Evolutionary conservation across 2,113 vertebrate species (phyloP).

Genomic region (Cephalopterus ornatus): DNA sequence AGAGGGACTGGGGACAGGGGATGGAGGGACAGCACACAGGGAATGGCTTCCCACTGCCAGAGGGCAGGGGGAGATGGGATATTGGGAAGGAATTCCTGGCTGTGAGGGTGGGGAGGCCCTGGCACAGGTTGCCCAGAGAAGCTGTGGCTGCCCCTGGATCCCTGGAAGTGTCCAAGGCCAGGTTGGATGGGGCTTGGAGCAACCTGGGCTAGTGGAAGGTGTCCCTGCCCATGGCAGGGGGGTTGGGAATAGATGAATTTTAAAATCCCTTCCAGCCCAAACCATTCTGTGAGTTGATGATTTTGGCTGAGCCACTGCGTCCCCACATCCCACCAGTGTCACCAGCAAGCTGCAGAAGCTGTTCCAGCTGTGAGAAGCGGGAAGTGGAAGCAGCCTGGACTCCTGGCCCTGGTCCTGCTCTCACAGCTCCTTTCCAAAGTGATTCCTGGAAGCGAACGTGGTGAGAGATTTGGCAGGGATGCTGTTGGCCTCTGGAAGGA

Average conservation of each 20-base stretch:
- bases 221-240: neutral
- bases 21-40: no score
- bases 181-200: neutral
- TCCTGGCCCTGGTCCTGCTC: neutral
- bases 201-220: neutral
- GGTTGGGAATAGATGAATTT: neutral
- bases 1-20: neutral
- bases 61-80: neutral
- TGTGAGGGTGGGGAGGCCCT: neutral
- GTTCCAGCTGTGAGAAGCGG: neutral
- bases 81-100: neutral
- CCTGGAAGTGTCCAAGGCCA: neutral
- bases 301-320: neutral
- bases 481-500: neutral
- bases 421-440: neutral
- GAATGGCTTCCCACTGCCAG: neutral
- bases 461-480: neutral
- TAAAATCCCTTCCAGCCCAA: neutral
- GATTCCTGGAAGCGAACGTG: neutral
- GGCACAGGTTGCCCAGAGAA: neutral
- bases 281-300: no score
- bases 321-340: fast-evolving
- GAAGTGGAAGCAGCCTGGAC: neutral
- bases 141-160: neutral
- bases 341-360: neutral